These are phyloP conservation scores for Rallus limicola DNA, from an alignment of 2,113 vertebrate species.

Conservation along the genomic window DNA sequence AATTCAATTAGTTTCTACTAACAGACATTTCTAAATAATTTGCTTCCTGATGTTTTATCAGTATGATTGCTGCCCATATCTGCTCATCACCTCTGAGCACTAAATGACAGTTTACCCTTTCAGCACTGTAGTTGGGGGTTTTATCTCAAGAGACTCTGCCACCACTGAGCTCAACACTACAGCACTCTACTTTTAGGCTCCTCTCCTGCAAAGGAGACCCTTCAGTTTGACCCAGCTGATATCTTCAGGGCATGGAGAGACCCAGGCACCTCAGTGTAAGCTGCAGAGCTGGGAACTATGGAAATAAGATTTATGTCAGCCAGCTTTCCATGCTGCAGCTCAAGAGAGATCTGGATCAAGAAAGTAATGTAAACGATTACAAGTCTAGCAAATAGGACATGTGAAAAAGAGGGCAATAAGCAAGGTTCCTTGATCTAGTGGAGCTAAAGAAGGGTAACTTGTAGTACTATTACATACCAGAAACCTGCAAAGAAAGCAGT, in stretches of 20 bases:
- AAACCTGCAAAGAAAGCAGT: not conserved
- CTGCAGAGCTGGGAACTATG: not conserved
- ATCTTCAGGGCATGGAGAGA: not conserved
- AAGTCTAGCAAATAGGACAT: not conserved
- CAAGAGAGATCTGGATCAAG: not conserved
- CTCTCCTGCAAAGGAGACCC: not conserved
- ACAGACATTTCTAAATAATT: slow-evolving; percentile 58
- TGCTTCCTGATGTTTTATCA: slow-evolving; percentile 31
- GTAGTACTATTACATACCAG: not conserved
- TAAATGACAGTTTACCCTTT: not conserved
- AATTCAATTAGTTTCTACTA: slow-evolving; percentile 64
- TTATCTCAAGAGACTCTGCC: not conserved
- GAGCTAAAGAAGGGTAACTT: not conserved
- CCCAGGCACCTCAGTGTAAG: not conserved
- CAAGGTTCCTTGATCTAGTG: not conserved
- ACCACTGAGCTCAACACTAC: not conserved
- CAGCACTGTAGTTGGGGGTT: not conserved
- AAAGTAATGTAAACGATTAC: not conserved
- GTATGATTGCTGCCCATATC: not conserved
- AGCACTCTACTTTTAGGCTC: not conserved
- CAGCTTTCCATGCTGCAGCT: not conserved
- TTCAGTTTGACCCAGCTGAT: not conserved
- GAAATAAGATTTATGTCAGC: not conserved
- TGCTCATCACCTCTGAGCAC: not conserved
- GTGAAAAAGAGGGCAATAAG: not conserved